phyloP scores from a whole-genome alignment of 2,113 vertebrate genomes.

The Odocoileus virginianus region DNA sequence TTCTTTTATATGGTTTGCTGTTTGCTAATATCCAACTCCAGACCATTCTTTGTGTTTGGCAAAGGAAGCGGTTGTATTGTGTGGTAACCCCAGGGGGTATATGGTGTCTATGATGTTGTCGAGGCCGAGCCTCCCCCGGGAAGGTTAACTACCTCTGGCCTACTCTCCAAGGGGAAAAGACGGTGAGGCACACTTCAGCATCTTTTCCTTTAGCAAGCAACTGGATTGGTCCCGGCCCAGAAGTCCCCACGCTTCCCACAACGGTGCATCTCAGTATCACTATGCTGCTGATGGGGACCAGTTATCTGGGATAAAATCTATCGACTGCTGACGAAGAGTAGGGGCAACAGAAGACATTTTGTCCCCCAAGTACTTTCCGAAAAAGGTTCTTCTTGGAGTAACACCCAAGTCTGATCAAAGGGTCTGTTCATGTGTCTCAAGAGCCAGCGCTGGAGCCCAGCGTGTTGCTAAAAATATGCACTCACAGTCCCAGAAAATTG shows the following conservation, averaged over 20 bases:
- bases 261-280: not conserved
- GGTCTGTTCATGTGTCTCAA: slow-evolving; percentile 54
- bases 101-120: slow-evolving; percentile 65
- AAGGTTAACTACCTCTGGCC: slow-evolving; percentile 48
- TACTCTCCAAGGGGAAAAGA: not conserved
- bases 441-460: slow-evolving; percentile 47
- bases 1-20: slow-evolving; percentile 38
- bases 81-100: slow-evolving; percentile 58
- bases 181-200: not conserved
- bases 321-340: not conserved
- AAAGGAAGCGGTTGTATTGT: slow-evolving; percentile 65
- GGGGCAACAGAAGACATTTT: not conserved
- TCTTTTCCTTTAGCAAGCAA: not conserved
- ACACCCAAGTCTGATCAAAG: slow-evolving; percentile 62
- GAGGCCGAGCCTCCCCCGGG: slow-evolving; percentile 47
- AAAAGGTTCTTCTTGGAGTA: slow-evolving; percentile 37
- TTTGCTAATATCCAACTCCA: slow-evolving; percentile 64
- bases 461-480: slow-evolving; percentile 62
- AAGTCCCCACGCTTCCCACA: not conserved
- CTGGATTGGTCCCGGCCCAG: not conserved
- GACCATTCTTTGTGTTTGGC: slow-evolving; percentile 59
- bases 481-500: slow-evolving; percentile 68
- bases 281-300: not conserved
- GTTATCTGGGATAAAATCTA: slow-evolving; percentile 10
- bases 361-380: not conserved